phyloP scores from a whole-genome alignment of 2,888 invertebrate genomes.

The Labia minor region DNA sequence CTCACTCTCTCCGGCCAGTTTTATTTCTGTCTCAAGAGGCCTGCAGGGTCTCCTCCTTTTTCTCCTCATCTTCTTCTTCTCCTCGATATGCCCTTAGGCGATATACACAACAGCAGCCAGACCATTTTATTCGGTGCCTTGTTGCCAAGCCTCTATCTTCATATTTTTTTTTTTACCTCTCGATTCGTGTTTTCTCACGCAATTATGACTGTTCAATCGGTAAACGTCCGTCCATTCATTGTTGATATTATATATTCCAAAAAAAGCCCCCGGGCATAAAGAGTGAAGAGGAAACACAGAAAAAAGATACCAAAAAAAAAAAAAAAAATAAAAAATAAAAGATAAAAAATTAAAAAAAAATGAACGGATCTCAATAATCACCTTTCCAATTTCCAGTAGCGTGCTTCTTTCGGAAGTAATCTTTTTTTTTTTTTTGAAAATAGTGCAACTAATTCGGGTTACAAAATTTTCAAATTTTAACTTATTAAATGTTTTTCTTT shows the following conservation, averaged over 20 bases:
- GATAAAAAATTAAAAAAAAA: too few relatives aligned
- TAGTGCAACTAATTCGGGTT: neutral
- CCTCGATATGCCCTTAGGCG: slow-evolving; percentile 22
- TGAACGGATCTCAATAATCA: slow-evolving; percentile 1
- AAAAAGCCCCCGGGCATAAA: neutral
- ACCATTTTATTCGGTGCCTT: slow-evolving; percentile 21
- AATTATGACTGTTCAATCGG: slow-evolving; percentile 14
- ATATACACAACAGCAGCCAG: slow-evolving; percentile 22
- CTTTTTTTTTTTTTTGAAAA: too few relatives aligned
- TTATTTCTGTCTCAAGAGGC: slow-evolving; percentile 16
- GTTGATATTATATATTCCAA: neutral
- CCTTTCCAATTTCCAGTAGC: slow-evolving; percentile 7
- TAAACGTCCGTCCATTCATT: neutral
- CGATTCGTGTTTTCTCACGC: slow-evolving; percentile 19
- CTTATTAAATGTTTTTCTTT: neutral
- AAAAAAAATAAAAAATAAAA: too few relatives aligned
- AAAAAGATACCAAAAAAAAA: too few relatives aligned
- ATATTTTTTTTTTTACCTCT: slow-evolving; percentile 13
- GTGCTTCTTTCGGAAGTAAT: neutral
- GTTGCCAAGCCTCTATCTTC: slow-evolving; percentile 30
- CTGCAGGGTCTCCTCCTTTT: slow-evolving; percentile 18
- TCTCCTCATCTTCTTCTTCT: slow-evolving; percentile 24
- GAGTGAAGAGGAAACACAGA: neutral
- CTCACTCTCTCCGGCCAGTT: slow-evolving; percentile 18
- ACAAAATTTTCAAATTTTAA: neutral